These are phyloP conservation scores for Alligator mississippiensis DNA, from an alignment of 2,113 vertebrate species.

Conservation along the genomic window DNA sequence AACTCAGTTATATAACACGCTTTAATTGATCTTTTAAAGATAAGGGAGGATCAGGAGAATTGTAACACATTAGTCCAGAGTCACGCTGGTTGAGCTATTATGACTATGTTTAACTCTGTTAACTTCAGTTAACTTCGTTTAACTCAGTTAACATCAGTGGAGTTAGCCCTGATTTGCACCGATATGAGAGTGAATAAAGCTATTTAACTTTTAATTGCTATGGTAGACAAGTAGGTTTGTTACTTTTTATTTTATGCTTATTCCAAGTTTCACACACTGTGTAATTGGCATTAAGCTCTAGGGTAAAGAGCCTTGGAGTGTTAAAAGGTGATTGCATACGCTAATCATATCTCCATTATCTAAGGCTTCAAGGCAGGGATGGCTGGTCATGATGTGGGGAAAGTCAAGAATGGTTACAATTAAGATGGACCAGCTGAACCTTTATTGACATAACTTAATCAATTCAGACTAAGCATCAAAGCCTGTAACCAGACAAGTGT, in stretches of 20 bases:
- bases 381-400: not conserved
- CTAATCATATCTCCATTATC: not conserved
- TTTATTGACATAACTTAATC: not conserved
- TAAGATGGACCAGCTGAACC: slow-evolving; percentile 15
- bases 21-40: not conserved
- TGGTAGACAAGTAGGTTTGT: not conserved
- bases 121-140: not conserved
- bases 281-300: not conserved
- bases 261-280: rapidly evolving
- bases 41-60: not conserved
- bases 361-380: slow-evolving; percentile 3
- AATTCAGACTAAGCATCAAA: not conserved
- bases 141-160: not conserved
- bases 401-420: slow-evolving; percentile 18
- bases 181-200: not conserved
- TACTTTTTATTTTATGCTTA: not conserved
- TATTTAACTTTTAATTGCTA: not conserved
- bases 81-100: rapidly evolving
- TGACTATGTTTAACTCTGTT: not conserved
- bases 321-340: slow-evolving; percentile 26
- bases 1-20: not conserved
- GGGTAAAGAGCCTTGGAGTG: not conserved
- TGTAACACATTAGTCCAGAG: not conserved
- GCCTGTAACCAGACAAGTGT: not conserved
- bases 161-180: not conserved